phyloP scores from a whole-genome alignment of 2,888 invertebrate genomes.

The Silvanus unidentatus region DNA sequence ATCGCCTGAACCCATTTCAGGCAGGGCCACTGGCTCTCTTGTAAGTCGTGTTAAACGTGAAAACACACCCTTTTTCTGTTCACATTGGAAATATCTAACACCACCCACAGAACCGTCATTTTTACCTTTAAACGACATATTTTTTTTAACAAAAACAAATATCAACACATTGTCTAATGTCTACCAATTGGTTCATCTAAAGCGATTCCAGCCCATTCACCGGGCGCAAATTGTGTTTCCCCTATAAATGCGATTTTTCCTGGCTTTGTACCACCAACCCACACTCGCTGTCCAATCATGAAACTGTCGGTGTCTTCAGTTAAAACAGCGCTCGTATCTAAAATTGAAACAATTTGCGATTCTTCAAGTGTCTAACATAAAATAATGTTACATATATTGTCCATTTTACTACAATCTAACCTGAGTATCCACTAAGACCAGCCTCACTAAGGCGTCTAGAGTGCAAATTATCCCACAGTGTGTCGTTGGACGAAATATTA shows the following conservation, averaged over 20 bases:
- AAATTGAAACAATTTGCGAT: constrained; percentile 1
- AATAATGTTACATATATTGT: constrained; percentile 2
- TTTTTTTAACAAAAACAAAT: neutral
- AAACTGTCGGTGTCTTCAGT: constrained; percentile 91
- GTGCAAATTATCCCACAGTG: constrained; percentile 63
- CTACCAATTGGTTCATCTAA: constrained; percentile 91
- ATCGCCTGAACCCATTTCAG: constrained; percentile 39
- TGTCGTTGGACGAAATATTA: constrained; percentile 63
- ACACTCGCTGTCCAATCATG: constrained; percentile 91
- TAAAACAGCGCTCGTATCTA: constrained; percentile 79
- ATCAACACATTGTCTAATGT: constrained; percentile 18
- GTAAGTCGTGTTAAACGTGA: constrained; percentile 83
- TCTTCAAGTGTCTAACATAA: neutral
- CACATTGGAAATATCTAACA: constrained; percentile 88
- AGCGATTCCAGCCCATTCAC: constrained; percentile 97
- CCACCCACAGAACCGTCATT: constrained; percentile 95
- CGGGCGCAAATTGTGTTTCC: constrained; percentile 94
- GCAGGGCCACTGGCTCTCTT: constrained; percentile 59
- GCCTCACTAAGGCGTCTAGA: constrained; percentile 70
- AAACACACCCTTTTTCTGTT: constrained; percentile 88
- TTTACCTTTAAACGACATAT: constrained; percentile 61
- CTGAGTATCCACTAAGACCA: constrained; percentile 69
- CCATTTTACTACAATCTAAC: constrained; percentile 47
- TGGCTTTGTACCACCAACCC: constrained; percentile 87
- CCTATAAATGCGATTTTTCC: constrained; percentile 92